Evolutionary conservation across 2,888 invertebrate species (phyloP).

Genomic region (Chloroclysta siterata): DNA sequence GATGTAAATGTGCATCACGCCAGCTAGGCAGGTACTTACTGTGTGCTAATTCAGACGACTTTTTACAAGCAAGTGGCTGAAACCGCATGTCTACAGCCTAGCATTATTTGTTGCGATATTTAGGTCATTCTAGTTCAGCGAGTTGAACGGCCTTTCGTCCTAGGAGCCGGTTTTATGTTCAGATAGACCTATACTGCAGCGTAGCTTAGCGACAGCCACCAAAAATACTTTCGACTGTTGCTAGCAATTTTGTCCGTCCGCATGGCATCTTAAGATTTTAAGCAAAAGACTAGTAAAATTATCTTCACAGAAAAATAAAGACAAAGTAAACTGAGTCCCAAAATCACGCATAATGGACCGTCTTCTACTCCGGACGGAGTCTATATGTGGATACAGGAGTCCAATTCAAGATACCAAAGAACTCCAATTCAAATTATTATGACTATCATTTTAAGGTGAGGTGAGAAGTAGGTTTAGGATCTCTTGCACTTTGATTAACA

Average conservation of each 20-base stretch:
- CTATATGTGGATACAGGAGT: too few species aligned
- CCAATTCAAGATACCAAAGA: too few species aligned
- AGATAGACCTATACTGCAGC: constrained; percentile 44
- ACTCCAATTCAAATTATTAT: too few species aligned
- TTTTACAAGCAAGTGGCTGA: constrained; percentile 29
- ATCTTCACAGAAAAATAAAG: too few species aligned
- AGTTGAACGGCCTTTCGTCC: constrained; percentile 70
- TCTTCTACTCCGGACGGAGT: too few species aligned
- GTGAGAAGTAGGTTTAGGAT: too few species aligned
- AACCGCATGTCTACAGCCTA: constrained; percentile 34
- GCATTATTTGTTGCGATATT: constrained; percentile 69
- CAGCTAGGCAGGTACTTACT: constrained; percentile 10
- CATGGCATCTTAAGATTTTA: too few species aligned
- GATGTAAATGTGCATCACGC: constrained; percentile 19
- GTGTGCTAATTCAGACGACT: constrained; percentile 19
- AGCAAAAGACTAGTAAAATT: too few species aligned
- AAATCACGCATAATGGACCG: too few species aligned
- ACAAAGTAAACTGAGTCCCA: too few species aligned
- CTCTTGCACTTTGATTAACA: too few species aligned
- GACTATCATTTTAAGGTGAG: too few species aligned
- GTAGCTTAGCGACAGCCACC: constrained; percentile 13
- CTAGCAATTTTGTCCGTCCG: neutral
- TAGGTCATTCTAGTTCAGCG: constrained; percentile 76
- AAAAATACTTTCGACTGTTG: constrained; percentile 5
- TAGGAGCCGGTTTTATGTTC: constrained; percentile 61